phyloP scores from a whole-genome alignment of 92 coral and sea anemone genomes.

The Pocillopora meandrina region DNA sequence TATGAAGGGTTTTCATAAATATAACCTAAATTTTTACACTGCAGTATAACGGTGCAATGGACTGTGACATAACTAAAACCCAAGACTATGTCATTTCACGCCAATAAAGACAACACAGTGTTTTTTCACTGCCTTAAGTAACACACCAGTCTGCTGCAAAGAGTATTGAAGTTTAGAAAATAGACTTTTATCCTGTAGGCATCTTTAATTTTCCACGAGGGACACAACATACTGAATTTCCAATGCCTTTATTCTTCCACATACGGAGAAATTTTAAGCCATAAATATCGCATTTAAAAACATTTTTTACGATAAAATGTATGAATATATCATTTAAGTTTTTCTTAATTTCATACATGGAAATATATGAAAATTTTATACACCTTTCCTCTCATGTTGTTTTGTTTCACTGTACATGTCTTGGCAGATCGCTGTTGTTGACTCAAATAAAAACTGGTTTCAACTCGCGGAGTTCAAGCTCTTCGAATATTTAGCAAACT shows the following conservation, averaged over 20 bases:
- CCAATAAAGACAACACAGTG: no score
- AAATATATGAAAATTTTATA: neutral
- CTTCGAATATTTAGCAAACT: no score
- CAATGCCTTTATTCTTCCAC: neutral
- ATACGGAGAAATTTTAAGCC: neutral
- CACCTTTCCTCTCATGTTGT: neutral
- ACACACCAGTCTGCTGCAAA: neutral
- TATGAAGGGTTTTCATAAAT: neutral
- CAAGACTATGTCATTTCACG: no score
- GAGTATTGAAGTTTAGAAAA: no score
- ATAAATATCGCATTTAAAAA: neutral
- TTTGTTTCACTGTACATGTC: no score
- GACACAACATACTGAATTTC: no score
- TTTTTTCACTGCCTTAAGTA: no score
- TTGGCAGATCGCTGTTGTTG: no score
- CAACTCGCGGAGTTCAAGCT: no score
- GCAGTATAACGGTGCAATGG: neutral
- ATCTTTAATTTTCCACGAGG: no score
- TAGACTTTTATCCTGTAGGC: no score
- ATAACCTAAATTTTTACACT: neutral
- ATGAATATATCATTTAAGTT: neutral
- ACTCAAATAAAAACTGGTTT: no score
- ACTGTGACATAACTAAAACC: neutral
- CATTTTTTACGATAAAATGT: neutral
- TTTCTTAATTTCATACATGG: neutral